phyloP scores from a whole-genome alignment of 2,888 invertebrate genomes.

The Drosophila imparisetae region DNA sequence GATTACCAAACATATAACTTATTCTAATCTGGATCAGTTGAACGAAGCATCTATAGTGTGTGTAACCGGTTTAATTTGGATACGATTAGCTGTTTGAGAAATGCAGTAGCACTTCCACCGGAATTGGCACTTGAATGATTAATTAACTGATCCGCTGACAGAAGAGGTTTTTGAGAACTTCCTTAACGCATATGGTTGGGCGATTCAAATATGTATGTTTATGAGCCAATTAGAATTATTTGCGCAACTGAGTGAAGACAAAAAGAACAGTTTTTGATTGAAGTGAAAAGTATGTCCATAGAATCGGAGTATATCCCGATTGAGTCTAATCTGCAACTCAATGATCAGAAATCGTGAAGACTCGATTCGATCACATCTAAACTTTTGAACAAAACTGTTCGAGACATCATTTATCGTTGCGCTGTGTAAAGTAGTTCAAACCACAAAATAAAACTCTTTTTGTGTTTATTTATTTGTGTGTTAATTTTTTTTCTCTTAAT shows the following conservation, averaged over 20 bases:
- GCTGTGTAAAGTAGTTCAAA: not conserved
- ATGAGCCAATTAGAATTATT: constrained; percentile 1
- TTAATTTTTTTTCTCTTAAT: not conserved
- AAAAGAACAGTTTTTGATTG: not conserved
- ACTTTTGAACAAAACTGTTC: not conserved
- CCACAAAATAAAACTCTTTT: not conserved
- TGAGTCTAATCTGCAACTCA: not conserved
- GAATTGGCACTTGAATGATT: constrained; percentile 23
- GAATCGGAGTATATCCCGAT: not conserved
- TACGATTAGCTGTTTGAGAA: constrained; percentile 9
- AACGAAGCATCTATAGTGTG: not conserved
- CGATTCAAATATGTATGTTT: constrained; percentile 5
- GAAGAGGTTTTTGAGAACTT: constrained; percentile 23
- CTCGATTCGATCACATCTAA: no score
- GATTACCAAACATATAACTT: no score
- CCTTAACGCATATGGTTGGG: not conserved
- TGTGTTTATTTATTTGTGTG: not conserved
- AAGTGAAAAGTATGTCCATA: no score
- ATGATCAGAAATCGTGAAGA: not conserved
- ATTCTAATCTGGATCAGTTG: not conserved
- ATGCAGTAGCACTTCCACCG: constrained; percentile 27
- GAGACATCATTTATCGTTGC: not conserved
- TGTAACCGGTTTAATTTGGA: constrained; percentile 7
- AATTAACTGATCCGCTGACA: constrained; percentile 8
- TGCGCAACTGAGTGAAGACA: not conserved